Conservation (phyloP, 2,888 invertebrate species). For the Aphrophora alni region DNA sequence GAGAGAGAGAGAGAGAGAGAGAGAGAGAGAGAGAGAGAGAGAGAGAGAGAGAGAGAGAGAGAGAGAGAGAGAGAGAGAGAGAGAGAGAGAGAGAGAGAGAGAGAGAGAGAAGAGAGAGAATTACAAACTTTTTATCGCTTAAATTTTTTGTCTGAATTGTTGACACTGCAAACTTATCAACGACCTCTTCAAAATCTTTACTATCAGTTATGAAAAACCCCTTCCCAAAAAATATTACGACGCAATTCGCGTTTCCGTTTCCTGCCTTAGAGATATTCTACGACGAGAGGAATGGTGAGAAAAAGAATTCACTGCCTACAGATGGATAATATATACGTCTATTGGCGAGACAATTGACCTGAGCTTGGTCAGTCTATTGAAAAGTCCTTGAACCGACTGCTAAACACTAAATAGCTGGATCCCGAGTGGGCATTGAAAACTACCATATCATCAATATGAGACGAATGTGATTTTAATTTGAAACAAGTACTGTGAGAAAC, state of each 20-base stretch:
- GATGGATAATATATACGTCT: constrained; percentile 2
- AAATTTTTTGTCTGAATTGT: no score
- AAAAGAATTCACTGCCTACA: not conserved
- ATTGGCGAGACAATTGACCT: not conserved
- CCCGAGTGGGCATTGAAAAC: not conserved
- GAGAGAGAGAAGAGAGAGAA: constrained; percentile 11
- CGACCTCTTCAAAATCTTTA: no score
- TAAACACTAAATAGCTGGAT: not conserved
- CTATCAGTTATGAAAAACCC: no score
- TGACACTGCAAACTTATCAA: no score
- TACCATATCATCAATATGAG: not conserved
- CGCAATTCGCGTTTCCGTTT: no score
- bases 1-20: constrained; percentile 17
- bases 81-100: constrained; percentile 18
- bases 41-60: constrained; percentile 17
- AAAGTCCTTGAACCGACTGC: not conserved
- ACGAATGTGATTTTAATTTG: not conserved
- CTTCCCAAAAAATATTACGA: no score
- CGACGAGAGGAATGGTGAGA: not conserved
- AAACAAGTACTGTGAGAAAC: no score
- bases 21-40: constrained; percentile 15
- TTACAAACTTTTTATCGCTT: no score
- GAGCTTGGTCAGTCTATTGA: not conserved
- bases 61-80: constrained; percentile 15
- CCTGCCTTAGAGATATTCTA: not conserved